Conservation (phyloP, 2,888 invertebrate genomes). For the Tipula confusa region DNA sequence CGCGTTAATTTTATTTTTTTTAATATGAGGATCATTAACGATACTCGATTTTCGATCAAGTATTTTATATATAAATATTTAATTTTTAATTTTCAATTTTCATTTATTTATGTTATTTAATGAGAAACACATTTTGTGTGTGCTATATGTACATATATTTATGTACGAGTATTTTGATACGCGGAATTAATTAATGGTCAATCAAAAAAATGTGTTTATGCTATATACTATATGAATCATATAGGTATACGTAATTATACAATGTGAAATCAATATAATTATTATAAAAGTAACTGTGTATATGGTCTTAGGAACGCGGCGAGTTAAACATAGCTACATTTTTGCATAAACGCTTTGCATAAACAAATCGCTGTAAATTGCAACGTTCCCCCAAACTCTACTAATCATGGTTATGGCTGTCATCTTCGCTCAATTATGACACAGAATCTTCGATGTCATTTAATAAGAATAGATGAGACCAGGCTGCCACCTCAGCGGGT, state of each 20-base stretch:
- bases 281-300: too few relatives aligned
- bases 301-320: too few relatives aligned
- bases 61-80: neutral
- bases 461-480: too few relatives aligned
- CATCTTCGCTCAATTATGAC: too few relatives aligned
- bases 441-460: too few relatives aligned
- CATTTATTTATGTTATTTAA: neutral
- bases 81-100: neutral
- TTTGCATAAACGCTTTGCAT: too few relatives aligned
- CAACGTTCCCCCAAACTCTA: too few relatives aligned
- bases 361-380: too few relatives aligned
- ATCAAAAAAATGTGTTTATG: neutral
- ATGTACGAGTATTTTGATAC: neutral
- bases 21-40: neutral
- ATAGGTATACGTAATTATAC: neutral
- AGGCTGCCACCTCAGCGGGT: too few relatives aligned
- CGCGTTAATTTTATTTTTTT: neutral
- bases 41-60: slow-evolving; percentile 5
- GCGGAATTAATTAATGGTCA: neutral
- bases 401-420: too few relatives aligned
- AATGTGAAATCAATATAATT: neutral
- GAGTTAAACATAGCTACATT: too few relatives aligned
- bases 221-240: neutral
- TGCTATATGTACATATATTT: neutral
- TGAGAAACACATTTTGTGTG: neutral